Conservation (phyloP, 2,888 invertebrate genomes). For the Apotomis capreana region DNA sequence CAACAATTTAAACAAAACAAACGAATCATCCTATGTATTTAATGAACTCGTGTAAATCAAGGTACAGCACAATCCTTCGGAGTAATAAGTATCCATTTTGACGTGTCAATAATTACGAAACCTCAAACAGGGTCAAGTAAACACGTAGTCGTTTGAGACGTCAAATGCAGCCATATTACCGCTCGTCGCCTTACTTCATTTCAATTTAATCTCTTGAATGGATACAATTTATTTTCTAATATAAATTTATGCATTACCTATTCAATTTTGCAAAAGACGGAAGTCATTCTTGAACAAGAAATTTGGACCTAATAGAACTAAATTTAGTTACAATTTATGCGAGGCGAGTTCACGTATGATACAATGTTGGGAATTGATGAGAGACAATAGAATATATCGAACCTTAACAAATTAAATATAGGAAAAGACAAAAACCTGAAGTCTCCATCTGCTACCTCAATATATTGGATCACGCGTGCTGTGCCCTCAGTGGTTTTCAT, state of each 20-base stretch:
- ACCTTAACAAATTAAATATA: background rate
- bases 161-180: conserved; percentile 14
- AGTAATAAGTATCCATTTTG: conserved; percentile 13
- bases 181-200: conserved; percentile 6
- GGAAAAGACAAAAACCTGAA: too few species aligned
- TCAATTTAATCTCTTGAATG: conserved; percentile 30
- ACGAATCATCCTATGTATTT: conserved; percentile 22
- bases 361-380: background rate
- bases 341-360: conserved; percentile 1
- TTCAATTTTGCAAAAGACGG: background rate
- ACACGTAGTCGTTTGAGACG: background rate
- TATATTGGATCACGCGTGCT: too few species aligned
- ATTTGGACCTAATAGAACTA: background rate
- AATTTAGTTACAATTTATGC: background rate
- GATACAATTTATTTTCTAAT: conserved; percentile 6
- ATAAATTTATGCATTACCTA: conserved; percentile 13
- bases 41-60: conserved; percentile 22
- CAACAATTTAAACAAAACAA: conserved; percentile 10
- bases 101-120: background rate
- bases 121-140: background rate
- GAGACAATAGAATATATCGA: conserved; percentile 1
- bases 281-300: background rate
- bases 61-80: conserved; percentile 20
- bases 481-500: too few species aligned
- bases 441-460: too few species aligned